Evolutionary conservation across 2,113 vertebrate species (phyloP).

Genomic region (Notothenia rossii): DNA sequence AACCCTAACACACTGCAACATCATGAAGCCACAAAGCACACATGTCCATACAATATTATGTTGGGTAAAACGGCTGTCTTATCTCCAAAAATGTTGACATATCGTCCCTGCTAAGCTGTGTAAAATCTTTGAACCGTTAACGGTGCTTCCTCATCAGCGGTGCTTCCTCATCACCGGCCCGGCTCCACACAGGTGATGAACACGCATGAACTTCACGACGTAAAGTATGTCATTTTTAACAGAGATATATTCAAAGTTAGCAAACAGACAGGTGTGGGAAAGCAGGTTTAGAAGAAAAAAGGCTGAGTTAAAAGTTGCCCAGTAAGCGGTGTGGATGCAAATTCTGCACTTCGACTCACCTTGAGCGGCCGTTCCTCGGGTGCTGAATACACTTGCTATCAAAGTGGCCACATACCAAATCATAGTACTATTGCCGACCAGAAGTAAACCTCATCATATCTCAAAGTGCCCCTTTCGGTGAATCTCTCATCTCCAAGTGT

Average conservation of each 20-base stretch:
- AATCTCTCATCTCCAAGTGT: conserved; percentile 74
- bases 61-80: background rate
- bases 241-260: conserved; percentile 35
- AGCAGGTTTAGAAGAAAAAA: background rate
- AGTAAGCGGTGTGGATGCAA: conserved; percentile 25
- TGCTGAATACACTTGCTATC: conserved; percentile 99
- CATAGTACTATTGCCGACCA: conserved; percentile 93
- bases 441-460: conserved; percentile 91
- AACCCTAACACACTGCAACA: conserved; percentile 10
- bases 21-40: conserved; percentile 9
- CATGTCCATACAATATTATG: background rate
- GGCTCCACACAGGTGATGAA: conserved; percentile 47
- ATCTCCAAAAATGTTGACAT: background rate
- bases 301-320: conserved; percentile 51
- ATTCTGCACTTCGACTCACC: conserved; percentile 94
- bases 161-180: conserved; percentile 10
- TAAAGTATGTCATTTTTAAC: conserved; percentile 43
- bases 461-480: conserved; percentile 86
- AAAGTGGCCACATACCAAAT: conserved; percentile 99
- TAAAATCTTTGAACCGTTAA: background rate
- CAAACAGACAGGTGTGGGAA: background rate
- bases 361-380: conserved; percentile 95
- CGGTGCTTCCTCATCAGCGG: conserved; percentile 4
- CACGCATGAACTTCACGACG: conserved; percentile 63
- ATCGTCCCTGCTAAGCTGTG: background rate